Evolutionary conservation across 2,113 vertebrate genomes (phyloP), one percentile per base, ranked within the genome.

Genomic region (Gambusia affinis): DNA sequence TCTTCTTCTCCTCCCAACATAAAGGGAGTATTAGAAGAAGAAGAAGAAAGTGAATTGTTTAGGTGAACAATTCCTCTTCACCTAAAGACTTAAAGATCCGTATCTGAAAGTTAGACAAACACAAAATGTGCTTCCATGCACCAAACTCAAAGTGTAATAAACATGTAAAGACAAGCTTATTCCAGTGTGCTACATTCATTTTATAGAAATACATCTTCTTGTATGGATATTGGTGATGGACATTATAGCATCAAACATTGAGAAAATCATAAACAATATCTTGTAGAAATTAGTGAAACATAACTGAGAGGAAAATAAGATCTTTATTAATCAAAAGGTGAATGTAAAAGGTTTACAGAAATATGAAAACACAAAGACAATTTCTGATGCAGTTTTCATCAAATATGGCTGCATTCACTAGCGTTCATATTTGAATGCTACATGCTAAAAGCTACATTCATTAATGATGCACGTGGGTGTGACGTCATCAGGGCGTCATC

Each of bases 291-390:
- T 11, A 35, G 37, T n/a, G 60, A 27, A 42, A 4, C 47, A 47
- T 4, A 42, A 47, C 44, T 35, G 17, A 57, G 60, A 57, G 24
- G 28, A 62, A 63, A 72, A 65, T 1, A 61, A 39, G 15, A 6
- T 67, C 17, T 83, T 83, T 83, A 83, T 68, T 83, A n/a, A 0
- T 51, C 2, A 24, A 68, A 7, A 37, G 42, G 29, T 27, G 7
- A 70, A 42, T 47, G 60, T 51, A 72, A 69, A 67, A 67, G 14
- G 12, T 5, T 61, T 30, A 73, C 63, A 68, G 30, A 79, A n/a
- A 75, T 63, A 78, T 74, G 51, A 82, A 78, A 70, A 66, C 70
- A 74, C 62, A 74, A 57, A 74, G 39, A 54, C 51, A n/a, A 37
- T 57, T 57, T 57, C 15, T 29, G 29, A 17, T 47, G 42, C 19